phyloP scores from a whole-genome alignment of 2,888 invertebrate genomes.

The Tenthredo livida region DNA sequence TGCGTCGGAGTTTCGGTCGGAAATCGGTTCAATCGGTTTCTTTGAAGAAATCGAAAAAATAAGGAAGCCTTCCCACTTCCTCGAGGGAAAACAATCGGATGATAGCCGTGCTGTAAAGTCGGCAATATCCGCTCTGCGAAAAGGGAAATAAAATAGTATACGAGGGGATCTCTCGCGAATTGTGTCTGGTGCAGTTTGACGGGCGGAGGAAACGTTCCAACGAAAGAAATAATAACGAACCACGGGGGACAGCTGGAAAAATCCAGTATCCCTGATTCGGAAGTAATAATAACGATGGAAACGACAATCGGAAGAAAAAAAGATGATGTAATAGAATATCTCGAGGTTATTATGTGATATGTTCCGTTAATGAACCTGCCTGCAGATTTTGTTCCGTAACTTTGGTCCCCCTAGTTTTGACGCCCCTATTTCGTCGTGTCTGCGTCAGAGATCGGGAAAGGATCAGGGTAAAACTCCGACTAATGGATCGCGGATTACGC shows the following conservation, averaged over 20 bases:
- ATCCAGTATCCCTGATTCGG: not conserved
- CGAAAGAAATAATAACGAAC: not conserved
- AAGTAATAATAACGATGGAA: not conserved
- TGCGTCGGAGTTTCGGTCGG: not conserved
- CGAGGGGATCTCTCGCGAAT: conserved; percentile 14
- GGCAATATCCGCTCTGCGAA: conserved; percentile 29
- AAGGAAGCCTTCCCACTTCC: not conserved
- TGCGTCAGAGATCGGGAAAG: conserved; percentile 16
- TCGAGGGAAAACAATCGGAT: conserved; percentile 33
- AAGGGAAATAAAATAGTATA: conserved; percentile 3
- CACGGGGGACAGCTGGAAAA: not conserved
- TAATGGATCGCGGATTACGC: conserved; percentile 32
- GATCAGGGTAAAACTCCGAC: conserved; percentile 38
- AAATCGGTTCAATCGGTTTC: conserved; percentile 27
- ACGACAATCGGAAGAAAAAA: not conserved
- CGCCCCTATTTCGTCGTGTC: not conserved
- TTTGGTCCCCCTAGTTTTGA: not conserved
- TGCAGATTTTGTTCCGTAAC: not conserved
- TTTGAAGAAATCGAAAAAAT: not conserved
- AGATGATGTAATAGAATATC: not conserved
- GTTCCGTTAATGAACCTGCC: not conserved
- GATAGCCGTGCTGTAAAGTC: conserved; percentile 16
- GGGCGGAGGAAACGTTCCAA: not conserved
- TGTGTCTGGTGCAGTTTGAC: not conserved
- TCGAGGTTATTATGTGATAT: not conserved